Evolutionary conservation across 2,113 vertebrate species (phyloP), one percentile per base, ranked within the genome.

Genomic region (Rhinichthys klamathensis): DNA sequence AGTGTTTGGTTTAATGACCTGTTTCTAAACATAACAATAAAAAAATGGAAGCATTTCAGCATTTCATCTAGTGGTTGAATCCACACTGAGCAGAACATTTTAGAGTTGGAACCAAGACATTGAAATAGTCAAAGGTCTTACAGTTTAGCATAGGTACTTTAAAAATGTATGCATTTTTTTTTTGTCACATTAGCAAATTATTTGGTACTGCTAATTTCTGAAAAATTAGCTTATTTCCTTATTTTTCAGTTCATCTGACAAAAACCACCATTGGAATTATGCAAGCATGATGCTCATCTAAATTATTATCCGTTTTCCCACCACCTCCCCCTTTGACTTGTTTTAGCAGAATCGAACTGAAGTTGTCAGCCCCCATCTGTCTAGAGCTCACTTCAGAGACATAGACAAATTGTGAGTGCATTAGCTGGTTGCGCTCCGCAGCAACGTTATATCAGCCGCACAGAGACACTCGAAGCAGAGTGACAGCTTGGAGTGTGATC

Each of bases 271-370:
- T 16, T 38, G 61, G 80, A 54, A 60, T 46, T 75, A 35, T 49
- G 44, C 83, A 80, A 58, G 30, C 80, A 25, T 61, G 8, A 18
- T 67, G 16, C 74, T 76, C 30, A 61, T 73, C 60, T 74, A 58
- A 84, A 74, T 80, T 78, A 78, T 83, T 27, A 15, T 56, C 44
- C 58, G 56, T 76, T 81, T 85, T 80, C 46, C 81, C 78, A 83
- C 82, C 73, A 72, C 58, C 46, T 7, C 84, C 84, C 77, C 63
- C 41, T 18, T 75, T 25, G 80, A n/a, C 73, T 69, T 67, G 65
- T 69, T 88, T 78, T 81, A 67, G 77, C 77, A 49, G 27, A 74
- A 75, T 67, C 65, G 67, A 78, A 85, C 67, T 49, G 67, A 88
- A 88, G 63, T 79, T 85, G 83, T 76, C 58, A 85, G 18, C n/a